Evolutionary conservation across 2,113 vertebrate genomes (phyloP).

Genomic region (Helogale parvula): DNA sequence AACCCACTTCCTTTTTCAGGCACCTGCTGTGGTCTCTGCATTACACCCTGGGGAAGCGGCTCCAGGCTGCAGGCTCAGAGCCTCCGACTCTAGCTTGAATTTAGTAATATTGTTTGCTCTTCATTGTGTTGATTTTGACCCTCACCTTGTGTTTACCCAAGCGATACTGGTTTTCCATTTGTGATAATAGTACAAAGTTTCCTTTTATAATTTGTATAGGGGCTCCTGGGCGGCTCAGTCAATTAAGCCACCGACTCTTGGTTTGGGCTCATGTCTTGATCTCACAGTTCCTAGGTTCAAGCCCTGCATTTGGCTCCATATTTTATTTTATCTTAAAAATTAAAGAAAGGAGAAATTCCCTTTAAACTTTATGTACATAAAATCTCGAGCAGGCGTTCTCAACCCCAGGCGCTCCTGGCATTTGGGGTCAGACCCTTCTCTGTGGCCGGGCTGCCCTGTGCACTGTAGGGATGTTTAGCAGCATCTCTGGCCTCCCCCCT

Average conservation of each 20-base stretch:
- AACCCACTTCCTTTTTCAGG: not conserved
- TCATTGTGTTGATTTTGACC: not conserved
- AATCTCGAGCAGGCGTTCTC: not conserved
- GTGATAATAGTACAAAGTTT: too few relatives aligned
- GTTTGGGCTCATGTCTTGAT: too few relatives aligned
- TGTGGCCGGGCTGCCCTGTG: not conserved
- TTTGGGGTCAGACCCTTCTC: not conserved
- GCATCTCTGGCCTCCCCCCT: not conserved
- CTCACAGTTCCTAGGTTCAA: too few relatives aligned
- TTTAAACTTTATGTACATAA: not conserved
- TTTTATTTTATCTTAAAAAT: too few relatives aligned
- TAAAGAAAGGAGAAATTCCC: too few relatives aligned
- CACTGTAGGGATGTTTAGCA: not conserved
- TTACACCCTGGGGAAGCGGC: accelerated
- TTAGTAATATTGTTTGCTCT: accelerated
- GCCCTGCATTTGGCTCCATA: too few relatives aligned
- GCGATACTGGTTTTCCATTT: not conserved
- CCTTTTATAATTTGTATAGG: not conserved
- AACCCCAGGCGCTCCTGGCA: accelerated
- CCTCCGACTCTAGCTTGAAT: accelerated
- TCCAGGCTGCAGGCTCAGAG: not conserved
- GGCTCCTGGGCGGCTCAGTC: accelerated
- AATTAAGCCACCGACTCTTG: too few relatives aligned
- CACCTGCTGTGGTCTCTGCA: accelerated
- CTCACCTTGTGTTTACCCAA: not conserved